A percentile compares a stretch with the other conserved stretches of the same genome.
These are phyloP conservation scores for Labeo rohita DNA, from an alignment of 2,113 vertebrate species.

Conservation along the genomic window DNA sequence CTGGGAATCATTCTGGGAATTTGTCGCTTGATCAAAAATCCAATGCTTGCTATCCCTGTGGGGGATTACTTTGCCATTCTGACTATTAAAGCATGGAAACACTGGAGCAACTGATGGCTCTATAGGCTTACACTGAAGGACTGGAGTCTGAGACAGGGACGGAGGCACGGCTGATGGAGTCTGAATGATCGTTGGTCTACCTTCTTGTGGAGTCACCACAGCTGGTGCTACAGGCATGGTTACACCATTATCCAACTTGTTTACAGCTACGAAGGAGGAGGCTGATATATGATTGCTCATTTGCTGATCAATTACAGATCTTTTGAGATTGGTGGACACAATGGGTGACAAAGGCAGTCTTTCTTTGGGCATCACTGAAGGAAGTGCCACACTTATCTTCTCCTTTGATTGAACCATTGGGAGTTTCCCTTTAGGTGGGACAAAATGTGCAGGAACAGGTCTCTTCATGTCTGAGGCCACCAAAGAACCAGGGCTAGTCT, in stretches of 20 bases:
- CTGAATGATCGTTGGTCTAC: slow-evolving; percentile 79
- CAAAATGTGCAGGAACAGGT: slow-evolving; percentile 51
- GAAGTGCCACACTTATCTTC: slow-evolving; percentile 62
- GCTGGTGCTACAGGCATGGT: slow-evolving; percentile 64
- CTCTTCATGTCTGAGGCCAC: slow-evolving; percentile 66
- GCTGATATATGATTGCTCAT: slow-evolving; percentile 59
- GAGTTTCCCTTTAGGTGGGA: slow-evolving; percentile 64
- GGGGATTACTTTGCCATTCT: slow-evolving; percentile 84
- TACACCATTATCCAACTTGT: slow-evolving; percentile 64
- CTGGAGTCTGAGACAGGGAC: slow-evolving; percentile 41
- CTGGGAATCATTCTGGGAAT: slow-evolving; percentile 72
- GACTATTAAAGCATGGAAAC: slow-evolving; percentile 81
- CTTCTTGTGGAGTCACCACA: slow-evolving; percentile 53
- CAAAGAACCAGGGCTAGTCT: slow-evolving; percentile 64
- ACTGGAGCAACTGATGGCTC: slow-evolving; percentile 72
- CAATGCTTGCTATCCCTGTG: slow-evolving; percentile 84
- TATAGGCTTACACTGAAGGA: slow-evolving; percentile 73
- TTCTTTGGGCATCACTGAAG: slow-evolving; percentile 47
- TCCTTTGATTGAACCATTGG: slow-evolving; percentile 57
- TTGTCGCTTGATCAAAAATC: slow-evolving; percentile 81
- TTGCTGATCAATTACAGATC: slow-evolving; percentile 61
- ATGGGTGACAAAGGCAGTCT: slow-evolving; percentile 61
- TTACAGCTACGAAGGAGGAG: slow-evolving; percentile 59
- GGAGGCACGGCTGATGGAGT: slow-evolving; percentile 62
- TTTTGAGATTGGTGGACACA: slow-evolving; percentile 65